Conservation (phyloP, 2,888 invertebrate genomes). For the Dermolepida albohirtum region DNA sequence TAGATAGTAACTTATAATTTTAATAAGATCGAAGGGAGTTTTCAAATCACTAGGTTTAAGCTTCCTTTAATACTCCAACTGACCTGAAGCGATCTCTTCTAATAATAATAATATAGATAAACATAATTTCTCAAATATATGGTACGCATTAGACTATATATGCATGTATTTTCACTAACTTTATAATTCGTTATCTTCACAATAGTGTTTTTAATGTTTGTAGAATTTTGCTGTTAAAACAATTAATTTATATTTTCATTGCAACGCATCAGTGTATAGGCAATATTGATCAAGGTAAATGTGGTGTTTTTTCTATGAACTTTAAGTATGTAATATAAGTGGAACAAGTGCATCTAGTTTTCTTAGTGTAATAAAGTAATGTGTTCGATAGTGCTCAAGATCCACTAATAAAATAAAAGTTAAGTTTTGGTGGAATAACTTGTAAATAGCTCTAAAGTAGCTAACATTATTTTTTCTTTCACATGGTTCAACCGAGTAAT, state of each 20-base stretch:
- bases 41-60: too few relatives aligned
- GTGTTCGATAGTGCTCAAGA: conserved; percentile 7
- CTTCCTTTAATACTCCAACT: too few relatives aligned
- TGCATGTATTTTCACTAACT: conserved; percentile 9
- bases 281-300: conserved; percentile 5
- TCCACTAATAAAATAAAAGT: conserved; percentile 1
- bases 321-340: conserved; percentile 18
- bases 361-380: conserved; percentile 7
- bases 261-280: conserved; percentile 18
- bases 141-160: conserved; percentile 30
- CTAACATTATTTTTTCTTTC: conserved; percentile 38
- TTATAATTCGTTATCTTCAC: conserved; percentile 22
- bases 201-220: conserved; percentile 3
- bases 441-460: conserved; percentile 20
- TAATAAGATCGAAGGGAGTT: too few relatives aligned
- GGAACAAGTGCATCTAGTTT: conserved; percentile 9
- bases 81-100: too few relatives aligned
- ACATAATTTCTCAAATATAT: conserved; percentile 5
- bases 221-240: conserved; percentile 7
- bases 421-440: not conserved
- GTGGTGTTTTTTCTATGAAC: conserved; percentile 8
- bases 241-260: conserved; percentile 8
- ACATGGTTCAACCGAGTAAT: conserved; percentile 65
- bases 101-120: too few relatives aligned
- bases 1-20: too few relatives aligned